Conservation (phyloP, 2,797 vertebrate genomes). For the Numenius phaeopus region DNA sequence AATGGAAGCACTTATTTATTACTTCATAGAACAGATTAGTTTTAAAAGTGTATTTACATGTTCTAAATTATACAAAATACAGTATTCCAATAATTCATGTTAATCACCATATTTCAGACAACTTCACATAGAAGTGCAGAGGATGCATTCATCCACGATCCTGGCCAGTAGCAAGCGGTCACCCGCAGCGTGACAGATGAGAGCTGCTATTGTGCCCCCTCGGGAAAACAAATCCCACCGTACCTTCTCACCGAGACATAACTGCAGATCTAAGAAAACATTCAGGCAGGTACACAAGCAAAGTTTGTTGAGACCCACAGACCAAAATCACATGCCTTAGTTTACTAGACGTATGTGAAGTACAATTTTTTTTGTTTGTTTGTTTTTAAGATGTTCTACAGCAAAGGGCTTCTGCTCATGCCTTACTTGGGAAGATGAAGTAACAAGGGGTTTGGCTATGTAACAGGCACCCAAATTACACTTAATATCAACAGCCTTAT, state of each 20-base stretch:
- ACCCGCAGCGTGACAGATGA: neutral
- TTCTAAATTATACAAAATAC: conserved; percentile 75
- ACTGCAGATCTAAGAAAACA: conserved; percentile 58
- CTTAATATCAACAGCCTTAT: conserved; percentile 2
- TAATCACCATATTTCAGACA: conserved; percentile 66
- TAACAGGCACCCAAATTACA: conserved; percentile 63
- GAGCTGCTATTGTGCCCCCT: conserved; percentile 18
- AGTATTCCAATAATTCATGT: conserved; percentile 72
- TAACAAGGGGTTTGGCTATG: conserved; percentile 58
- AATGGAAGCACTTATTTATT: conserved; percentile 77
- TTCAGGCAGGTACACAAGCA: conserved; percentile 63
- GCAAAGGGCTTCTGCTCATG: conserved; percentile 68
- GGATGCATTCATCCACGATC: conserved; percentile 22
- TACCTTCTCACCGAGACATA: neutral
- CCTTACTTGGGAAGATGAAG: conserved; percentile 55
- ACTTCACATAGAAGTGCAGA: conserved; percentile 61
- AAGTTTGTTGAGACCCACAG: conserved; percentile 62
- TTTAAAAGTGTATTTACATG: conserved; percentile 77
- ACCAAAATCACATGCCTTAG: conserved; percentile 69
- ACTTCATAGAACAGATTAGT: conserved; percentile 74
- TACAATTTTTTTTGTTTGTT: neutral
- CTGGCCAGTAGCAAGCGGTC: conserved; percentile 19
- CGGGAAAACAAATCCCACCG: conserved; percentile 9
- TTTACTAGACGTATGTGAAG: conserved; percentile 39
- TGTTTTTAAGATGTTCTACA: conserved; percentile 53